phyloP scores from a whole-genome alignment of 2,113 vertebrate genomes.

The Silurus asotus region DNA sequence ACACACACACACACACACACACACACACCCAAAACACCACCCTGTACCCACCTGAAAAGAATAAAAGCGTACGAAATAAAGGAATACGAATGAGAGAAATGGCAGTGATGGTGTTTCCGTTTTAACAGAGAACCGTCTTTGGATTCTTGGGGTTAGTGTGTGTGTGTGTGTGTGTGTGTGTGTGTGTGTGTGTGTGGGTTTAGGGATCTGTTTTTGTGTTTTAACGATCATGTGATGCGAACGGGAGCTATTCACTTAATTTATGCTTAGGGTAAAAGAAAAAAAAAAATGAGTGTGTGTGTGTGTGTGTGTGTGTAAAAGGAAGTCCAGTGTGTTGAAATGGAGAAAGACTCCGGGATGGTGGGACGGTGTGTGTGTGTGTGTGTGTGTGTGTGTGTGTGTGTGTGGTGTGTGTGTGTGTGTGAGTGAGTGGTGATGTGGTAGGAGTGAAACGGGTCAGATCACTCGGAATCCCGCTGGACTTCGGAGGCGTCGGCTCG shows the following conservation, averaged over 20 bases:
- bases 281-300: neutral
- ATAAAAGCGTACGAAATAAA: conserved; percentile 69
- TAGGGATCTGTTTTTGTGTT: neutral
- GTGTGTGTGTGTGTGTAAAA: neutral
- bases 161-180: conserved; percentile 44
- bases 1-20: conserved; percentile 40
- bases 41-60: conserved; percentile 49
- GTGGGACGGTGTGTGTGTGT: neutral
- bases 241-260: conserved; percentile 5
- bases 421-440: neutral
- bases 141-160: conserved; percentile 77
- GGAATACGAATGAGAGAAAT: conserved; percentile 44
- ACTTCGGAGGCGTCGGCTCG: conserved; percentile 97
- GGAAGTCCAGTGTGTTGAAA: conserved; percentile 42
- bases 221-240: neutral
- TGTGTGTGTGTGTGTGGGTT: conserved; percentile 30
- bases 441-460: conserved; percentile 66
- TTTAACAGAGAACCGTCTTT: conserved; percentile 73
- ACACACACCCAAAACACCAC: conserved; percentile 36
- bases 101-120: neutral
- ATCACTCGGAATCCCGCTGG: conserved; percentile 96
- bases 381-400: conserved; percentile 25
- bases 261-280: neutral
- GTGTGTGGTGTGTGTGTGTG: conserved; percentile 21
- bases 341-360: conserved; percentile 3